These are phyloP conservation scores for Zaprionus obscuricornis DNA, from an alignment of 2,888 invertebrate genomes.

Conservation along the genomic window DNA sequence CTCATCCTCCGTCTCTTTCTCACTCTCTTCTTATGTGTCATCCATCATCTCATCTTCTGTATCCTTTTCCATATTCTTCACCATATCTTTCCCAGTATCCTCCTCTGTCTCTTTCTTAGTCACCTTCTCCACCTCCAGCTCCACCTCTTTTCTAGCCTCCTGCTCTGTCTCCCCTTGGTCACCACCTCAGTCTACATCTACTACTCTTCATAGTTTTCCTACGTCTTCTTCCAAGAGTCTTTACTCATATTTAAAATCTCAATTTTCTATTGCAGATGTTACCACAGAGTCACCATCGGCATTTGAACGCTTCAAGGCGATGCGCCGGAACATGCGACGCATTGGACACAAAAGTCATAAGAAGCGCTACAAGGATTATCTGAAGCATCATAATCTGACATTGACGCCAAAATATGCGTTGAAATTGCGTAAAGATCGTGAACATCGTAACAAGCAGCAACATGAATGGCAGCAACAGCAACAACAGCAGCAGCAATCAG, in stretches of 20 bases:
- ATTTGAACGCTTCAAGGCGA: slow-evolving; percentile 80
- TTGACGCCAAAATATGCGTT: slow-evolving; percentile 30
- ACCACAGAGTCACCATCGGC: slow-evolving; percentile 47
- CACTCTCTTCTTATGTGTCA: no score
- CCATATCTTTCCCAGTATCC: no score
- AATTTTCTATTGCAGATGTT: slow-evolving; percentile 35
- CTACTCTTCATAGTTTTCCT: no score
- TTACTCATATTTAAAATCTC: neutral
- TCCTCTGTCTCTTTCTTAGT: neutral
- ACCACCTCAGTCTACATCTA: no score
- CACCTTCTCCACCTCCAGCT: slow-evolving; percentile 5
- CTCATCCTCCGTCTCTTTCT: no score
- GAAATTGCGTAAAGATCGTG: slow-evolving; percentile 34
- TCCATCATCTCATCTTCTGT: no score
- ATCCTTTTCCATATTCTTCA: no score
- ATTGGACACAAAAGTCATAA: slow-evolving; percentile 81
- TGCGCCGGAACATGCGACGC: slow-evolving; percentile 74
- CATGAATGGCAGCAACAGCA: neutral
- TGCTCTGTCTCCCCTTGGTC: no score
- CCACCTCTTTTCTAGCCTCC: no score
- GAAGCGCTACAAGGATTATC: slow-evolving; percentile 81
- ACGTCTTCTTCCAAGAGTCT: no score
- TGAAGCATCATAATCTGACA: slow-evolving; percentile 50
- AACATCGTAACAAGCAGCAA: slow-evolving; percentile 10
- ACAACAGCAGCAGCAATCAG: slow-evolving; percentile 4